These are phyloP conservation scores for Carollia perspicillata DNA, from an alignment of 2,113 vertebrate genomes.

Conservation along the genomic window DNA sequence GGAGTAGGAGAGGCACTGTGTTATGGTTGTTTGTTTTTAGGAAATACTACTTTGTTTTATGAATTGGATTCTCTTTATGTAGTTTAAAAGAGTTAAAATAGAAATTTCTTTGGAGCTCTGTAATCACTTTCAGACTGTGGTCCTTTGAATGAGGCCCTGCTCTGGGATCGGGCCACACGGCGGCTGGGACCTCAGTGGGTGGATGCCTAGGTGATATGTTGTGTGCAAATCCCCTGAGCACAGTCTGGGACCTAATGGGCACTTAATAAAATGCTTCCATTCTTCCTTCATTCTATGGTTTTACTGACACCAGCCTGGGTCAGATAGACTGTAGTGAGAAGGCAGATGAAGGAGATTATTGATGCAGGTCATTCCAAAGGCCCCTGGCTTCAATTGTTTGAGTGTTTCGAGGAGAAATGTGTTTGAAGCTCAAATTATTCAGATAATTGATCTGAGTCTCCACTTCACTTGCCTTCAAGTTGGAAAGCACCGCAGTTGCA, in stretches of 20 bases:
- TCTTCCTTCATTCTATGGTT: neutral
- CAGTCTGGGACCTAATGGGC: neutral
- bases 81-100: slow-evolving; percentile 3
- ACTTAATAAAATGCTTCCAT: neutral
- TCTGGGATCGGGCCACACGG: neutral
- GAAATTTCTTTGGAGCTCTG: neutral
- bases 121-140: neutral
- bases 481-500: neutral
- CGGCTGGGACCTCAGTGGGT: neutral
- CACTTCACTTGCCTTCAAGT: neutral
- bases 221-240: neutral
- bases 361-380: neutral
- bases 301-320: neutral
- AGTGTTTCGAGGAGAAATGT: slow-evolving; percentile 40
- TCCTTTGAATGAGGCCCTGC: neutral
- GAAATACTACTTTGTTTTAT: neutral
- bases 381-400: slow-evolving; percentile 1
- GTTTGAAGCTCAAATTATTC: slow-evolving; percentile 60
- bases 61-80: neutral
- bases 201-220: neutral
- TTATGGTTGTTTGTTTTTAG: neutral
- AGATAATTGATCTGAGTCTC: slow-evolving; percentile 49
- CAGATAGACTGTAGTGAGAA: neutral
- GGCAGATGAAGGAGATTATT: neutral
- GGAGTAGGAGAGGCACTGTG: neutral